Evolutionary conservation across 2,113 vertebrate species (phyloP).

Genomic region (Labeo rohita): DNA sequence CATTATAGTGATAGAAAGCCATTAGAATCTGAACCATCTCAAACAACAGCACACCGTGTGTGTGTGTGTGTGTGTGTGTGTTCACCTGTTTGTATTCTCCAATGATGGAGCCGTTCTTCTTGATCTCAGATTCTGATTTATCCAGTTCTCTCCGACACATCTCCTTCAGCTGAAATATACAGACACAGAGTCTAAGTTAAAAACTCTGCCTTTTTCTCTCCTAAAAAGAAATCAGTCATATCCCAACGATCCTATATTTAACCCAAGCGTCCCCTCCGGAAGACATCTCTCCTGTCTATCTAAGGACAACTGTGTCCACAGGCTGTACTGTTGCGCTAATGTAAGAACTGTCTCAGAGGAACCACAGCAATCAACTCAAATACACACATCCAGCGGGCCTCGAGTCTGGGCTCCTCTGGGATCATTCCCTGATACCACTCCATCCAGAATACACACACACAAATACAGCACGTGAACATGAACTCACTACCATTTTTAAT

Average conservation of each 20-base stretch:
- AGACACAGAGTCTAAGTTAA: constrained; percentile 39
- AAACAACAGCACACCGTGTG: not conserved
- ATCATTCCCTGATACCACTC: not conserved
- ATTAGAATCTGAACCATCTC: constrained; percentile 2
- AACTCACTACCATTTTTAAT: not conserved
- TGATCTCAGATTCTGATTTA: constrained; percentile 96
- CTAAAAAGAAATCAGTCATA: constrained; percentile 34
- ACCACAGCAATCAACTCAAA: constrained; percentile 8
- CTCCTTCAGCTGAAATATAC: constrained; percentile 87
- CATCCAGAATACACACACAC: not conserved
- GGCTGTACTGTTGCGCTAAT: constrained; percentile 12
- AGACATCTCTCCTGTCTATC: not conserved
- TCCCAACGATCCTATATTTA: constrained; percentile 3
- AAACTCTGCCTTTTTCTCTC: not conserved
- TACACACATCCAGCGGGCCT: not conserved
- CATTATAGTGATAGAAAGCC: constrained; percentile 4
- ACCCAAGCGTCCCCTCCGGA: not conserved
- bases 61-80: not conserved
- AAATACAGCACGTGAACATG: not conserved
- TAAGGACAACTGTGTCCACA: constrained; percentile 30
- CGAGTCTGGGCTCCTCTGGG: not conserved
- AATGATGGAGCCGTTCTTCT: constrained; percentile 97
- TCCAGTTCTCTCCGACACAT: constrained; percentile 97
- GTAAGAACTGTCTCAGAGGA: constrained; percentile 3
- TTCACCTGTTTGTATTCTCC: constrained; percentile 97